Evolutionary conservation across 2,797 vertebrate species (phyloP), one percentile per base, ranked within the genome.

Genomic region (Poeciliopsis gracilis): DNA sequence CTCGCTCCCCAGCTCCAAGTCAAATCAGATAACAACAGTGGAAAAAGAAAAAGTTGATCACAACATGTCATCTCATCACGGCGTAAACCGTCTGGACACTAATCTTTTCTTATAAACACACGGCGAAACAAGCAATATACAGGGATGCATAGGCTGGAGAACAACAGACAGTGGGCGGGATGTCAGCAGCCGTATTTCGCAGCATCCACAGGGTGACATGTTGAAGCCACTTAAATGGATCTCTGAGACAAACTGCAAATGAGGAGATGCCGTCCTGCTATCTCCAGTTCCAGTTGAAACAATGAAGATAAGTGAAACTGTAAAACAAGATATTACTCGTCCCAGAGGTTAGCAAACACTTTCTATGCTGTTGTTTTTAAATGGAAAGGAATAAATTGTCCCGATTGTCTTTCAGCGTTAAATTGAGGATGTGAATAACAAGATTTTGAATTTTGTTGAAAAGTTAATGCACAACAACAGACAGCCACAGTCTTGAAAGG

Each of bases 61-160:
- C 72, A 85, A 41, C 70, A 85, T 82, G 85, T 82, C 71, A 77
- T 76, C 33, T 30, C 75, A 38, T 33, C 80, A 15, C 41, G 28
- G 51, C 57, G 59, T 72, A 72, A 75, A 84, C 78, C 83, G 77
- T 77, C 76, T 69, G 77, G 82, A 83, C 84, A 83, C 86, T 83
- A 88, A 88, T 87, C 82, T 87, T 87, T 87, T 82, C 82, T 84
- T 77, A 91, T 84, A 81, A 91, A 86, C 76, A 81, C 76, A 23
- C 1, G 36, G 80, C 20, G 66, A 73, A 88, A 82, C 87, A 87
- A 84, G 86, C 86, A 78, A 88, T 80, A 88, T 80, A 84, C 82
- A 51, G 88, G 79, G 36, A 69, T 28, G 66, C 72, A 49, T 43
- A 79, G 80, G 80, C 78, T 81, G 79, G 80, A 84, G 53, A 69